Evolutionary conservation across 2,797 vertebrate genomes (phyloP).

Genomic region (Pelobates cultripes): DNA sequence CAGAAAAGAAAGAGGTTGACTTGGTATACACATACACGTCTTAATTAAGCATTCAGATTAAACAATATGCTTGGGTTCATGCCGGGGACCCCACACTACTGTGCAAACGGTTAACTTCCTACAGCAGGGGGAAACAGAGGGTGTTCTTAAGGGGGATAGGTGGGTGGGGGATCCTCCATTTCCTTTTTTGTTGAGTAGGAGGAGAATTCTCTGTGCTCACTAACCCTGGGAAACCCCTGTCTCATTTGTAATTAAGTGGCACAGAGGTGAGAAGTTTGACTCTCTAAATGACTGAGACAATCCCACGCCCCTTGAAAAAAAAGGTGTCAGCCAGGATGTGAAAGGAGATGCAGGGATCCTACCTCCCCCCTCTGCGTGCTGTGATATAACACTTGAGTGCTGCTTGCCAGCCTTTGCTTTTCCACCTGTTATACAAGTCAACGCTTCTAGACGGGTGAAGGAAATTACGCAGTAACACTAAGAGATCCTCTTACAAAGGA

Average conservation of each 20-base stretch:
- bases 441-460: no score
- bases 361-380: not conserved
- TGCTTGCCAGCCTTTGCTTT: not conserved
- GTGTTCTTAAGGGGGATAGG: slow-evolving; percentile 9
- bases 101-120: slow-evolving; percentile 29
- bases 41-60: slow-evolving; percentile 20
- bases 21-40: slow-evolving; percentile 6
- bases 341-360: slow-evolving; percentile 10
- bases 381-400: slow-evolving; percentile 10
- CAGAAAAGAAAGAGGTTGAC: slow-evolving; percentile 9
- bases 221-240: slow-evolving; percentile 35
- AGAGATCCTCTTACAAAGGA: no score
- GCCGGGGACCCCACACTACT: slow-evolving; percentile 15
- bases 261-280: slow-evolving; percentile 27
- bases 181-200: slow-evolving; percentile 35
- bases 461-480: no score
- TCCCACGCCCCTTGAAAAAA: not conserved
- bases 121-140: slow-evolving; percentile 8
- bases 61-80: slow-evolving; percentile 7
- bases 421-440: not conserved
- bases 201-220: slow-evolving; percentile 21
- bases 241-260: slow-evolving; percentile 25
- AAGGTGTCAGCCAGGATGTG: slow-evolving; percentile 35
- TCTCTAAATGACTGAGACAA: slow-evolving; percentile 9
- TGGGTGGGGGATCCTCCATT: slow-evolving; percentile 25